A percentile compares a stretch with the other conserved stretches of the same genome.
Evolutionary conservation across 1,140 invertebrate species (phyloP).

Genomic region (Nomia melanderi): DNA sequence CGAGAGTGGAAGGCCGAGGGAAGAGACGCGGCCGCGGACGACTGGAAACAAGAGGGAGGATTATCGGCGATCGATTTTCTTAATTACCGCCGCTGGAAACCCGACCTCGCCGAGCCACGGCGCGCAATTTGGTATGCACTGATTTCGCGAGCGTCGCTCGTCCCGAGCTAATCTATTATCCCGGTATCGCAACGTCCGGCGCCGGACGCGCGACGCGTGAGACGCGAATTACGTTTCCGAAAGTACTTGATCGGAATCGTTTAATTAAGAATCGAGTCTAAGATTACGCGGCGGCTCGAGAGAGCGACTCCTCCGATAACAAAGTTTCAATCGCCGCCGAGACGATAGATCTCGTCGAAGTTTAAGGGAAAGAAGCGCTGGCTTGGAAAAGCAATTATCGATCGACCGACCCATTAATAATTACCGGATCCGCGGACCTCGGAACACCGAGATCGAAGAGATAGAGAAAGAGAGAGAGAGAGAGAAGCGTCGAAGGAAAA

Average conservation of each 20-base stretch:
- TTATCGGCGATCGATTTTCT: slow-evolving; percentile 43
- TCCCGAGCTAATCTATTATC: neutral
- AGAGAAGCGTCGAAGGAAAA: neutral
- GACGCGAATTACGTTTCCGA: neutral
- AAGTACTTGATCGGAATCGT: slow-evolving; percentile 4
- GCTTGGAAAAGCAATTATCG: slow-evolving; percentile 39
- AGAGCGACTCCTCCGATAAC: slow-evolving; percentile 34
- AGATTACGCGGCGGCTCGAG: slow-evolving; percentile 19
- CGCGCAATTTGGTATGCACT: slow-evolving; percentile 5
- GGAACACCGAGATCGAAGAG: too few relatives aligned
- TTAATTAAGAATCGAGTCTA: slow-evolving; percentile 31
- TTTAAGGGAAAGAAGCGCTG: slow-evolving; percentile 8
- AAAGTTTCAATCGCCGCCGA: slow-evolving; percentile 22
- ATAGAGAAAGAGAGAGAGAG: too few relatives aligned
- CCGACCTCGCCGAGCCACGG: too few relatives aligned
- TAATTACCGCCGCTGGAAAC: slow-evolving; percentile 16
- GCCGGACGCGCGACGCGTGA: neutral
- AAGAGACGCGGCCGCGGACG: neutral
- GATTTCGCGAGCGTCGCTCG: slow-evolving; percentile 5
- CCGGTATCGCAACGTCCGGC: neutral
- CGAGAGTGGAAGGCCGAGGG: too few relatives aligned
- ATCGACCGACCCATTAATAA: slow-evolving; percentile 26
- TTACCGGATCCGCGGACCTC: slow-evolving; percentile 6
- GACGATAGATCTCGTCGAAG: slow-evolving; percentile 9
- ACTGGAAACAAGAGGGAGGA: neutral